These are phyloP conservation scores for Chelon auratus DNA, from an alignment of 2,797 vertebrate species.

Conservation along the genomic window DNA sequence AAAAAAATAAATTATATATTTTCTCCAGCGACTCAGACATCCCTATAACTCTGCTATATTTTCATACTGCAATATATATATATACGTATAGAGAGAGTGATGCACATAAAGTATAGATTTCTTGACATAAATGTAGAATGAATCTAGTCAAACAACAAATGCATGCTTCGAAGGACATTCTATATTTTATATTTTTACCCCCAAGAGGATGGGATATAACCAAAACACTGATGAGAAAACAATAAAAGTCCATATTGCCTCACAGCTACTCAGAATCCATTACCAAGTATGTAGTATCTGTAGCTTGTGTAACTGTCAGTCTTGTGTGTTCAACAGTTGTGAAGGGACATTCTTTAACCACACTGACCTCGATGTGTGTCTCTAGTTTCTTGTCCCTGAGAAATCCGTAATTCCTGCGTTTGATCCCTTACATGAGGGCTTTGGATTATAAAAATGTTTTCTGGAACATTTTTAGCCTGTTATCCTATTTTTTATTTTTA, in stretches of 20 bases:
- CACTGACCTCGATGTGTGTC: neutral
- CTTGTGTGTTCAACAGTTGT: neutral
- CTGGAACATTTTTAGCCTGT: too few relatives aligned
- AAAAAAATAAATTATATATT: too few relatives aligned
- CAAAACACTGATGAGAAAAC: conserved; percentile 23
- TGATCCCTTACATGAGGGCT: neutral
- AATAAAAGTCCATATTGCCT: conserved; percentile 21
- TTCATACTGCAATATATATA: neutral
- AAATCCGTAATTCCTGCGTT: neutral
- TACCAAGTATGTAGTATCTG: conserved; percentile 21
- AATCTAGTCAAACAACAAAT: neutral
- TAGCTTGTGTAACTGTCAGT: neutral
- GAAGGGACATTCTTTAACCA: too few relatives aligned
- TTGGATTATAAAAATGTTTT: neutral
- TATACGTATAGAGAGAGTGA: neutral
- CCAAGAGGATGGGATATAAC: conserved; percentile 9
- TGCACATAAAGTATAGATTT: neutral
- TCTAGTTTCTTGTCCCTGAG: neutral
- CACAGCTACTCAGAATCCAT: conserved; percentile 39
- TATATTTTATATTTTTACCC: neutral
- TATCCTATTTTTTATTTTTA: neutral
- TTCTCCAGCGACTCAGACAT: neutral
- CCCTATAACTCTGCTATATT: neutral
- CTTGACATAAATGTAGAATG: neutral
- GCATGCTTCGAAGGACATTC: neutral